phyloP scores from a whole-genome alignment of 2,113 vertebrate species.

The Semnornis frantzii region DNA sequence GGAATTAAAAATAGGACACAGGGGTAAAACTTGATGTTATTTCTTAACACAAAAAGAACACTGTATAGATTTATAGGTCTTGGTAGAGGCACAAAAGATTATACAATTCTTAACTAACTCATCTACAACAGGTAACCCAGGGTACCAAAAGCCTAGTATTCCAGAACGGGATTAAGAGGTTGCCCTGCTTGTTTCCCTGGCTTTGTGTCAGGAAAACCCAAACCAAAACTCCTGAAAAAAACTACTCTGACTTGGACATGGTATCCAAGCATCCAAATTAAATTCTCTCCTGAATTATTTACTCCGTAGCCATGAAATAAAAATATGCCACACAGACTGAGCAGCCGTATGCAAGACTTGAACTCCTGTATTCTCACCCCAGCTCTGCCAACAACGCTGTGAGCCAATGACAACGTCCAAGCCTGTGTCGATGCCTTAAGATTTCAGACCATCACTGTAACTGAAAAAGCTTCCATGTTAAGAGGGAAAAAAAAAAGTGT shows the following conservation, averaged over 20 bases:
- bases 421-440: not conserved
- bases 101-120: not conserved
- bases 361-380: not conserved
- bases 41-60: conserved; percentile 25
- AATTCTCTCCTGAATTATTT: conserved; percentile 9
- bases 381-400: not conserved
- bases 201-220: not conserved
- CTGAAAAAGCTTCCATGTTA: not conserved
- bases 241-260: not conserved
- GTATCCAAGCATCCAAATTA: conserved; percentile 14
- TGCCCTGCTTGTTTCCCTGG: not conserved
- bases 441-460: not conserved
- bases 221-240: not conserved
- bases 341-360: not conserved
- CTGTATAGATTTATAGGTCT: conserved; percentile 1
- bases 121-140: not conserved
- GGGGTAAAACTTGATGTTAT: conserved; percentile 10
- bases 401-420: not conserved
- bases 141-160: not conserved
- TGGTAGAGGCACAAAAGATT: not conserved
- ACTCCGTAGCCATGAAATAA: not conserved
- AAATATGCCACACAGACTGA: not conserved
- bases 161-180: not conserved
- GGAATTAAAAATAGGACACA: conserved; percentile 38
- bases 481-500: not conserved